phyloP scores from a whole-genome alignment of 2,113 vertebrate genomes.

The Otis tarda region DNA sequence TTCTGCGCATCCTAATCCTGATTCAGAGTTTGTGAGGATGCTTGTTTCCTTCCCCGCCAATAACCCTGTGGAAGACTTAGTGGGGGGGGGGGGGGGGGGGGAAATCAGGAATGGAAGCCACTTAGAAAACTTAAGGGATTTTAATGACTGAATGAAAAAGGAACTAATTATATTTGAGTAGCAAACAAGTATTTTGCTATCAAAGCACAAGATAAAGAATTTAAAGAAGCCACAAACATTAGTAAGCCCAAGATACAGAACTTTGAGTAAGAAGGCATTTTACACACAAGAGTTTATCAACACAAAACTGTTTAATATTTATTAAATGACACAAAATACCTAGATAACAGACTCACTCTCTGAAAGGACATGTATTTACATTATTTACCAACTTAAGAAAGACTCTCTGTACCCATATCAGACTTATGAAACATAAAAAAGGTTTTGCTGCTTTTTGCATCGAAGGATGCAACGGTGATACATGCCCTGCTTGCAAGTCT shows the following conservation, averaged over 20 bases:
- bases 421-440: conserved; percentile 76
- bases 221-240: conserved; percentile 38
- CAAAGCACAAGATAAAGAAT: conserved; percentile 31
- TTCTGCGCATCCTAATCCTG: background rate
- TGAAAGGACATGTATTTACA: conserved; percentile 81
- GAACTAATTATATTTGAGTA: conserved; percentile 37
- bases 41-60: background rate
- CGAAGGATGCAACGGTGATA: conserved; percentile 61
- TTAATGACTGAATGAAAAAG: conserved; percentile 49
- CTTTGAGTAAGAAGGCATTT: conserved; percentile 44
- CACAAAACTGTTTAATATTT: conserved; percentile 80
- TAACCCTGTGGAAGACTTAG: background rate
- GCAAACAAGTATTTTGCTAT: conserved; percentile 43
- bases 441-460: conserved; percentile 66
- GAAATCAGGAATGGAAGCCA: conserved; percentile 51
- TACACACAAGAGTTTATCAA: conserved; percentile 70
- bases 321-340: conserved; percentile 82
- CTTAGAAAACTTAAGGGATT: conserved; percentile 63
- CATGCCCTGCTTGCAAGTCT: conserved; percentile 69
- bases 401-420: conserved; percentile 73
- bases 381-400: conserved; percentile 79
- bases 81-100: too few species aligned
- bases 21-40: background rate
- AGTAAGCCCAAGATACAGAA: conserved; percentile 41
- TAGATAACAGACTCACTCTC: conserved; percentile 78